Evolutionary conservation across 2,113 vertebrate genomes (phyloP).

Genomic region (Paratilapia polleni): DNA sequence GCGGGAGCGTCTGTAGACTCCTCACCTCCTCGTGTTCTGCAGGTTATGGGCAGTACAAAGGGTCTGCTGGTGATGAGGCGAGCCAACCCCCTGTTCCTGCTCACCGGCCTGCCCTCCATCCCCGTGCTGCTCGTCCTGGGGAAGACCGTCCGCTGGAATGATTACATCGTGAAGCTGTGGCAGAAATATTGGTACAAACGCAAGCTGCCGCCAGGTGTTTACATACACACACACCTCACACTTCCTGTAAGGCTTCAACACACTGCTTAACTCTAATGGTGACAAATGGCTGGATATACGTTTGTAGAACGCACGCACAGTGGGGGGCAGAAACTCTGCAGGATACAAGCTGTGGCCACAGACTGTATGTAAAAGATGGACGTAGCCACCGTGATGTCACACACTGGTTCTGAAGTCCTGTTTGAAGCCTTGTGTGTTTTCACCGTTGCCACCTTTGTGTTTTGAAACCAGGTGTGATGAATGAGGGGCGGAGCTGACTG

Average conservation of each 20-base stretch:
- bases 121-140: slow-evolving; percentile 81
- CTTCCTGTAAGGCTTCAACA: not conserved
- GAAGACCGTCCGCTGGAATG: slow-evolving; percentile 85
- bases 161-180: slow-evolving; percentile 80
- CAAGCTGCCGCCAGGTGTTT: slow-evolving; percentile 45
- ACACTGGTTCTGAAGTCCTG: too few relatives aligned
- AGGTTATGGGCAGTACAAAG: slow-evolving; percentile 85
- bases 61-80: slow-evolving; percentile 82
- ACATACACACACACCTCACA: not conserved
- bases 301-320: too few relatives aligned
- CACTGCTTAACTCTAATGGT: too few relatives aligned
- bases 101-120: slow-evolving; percentile 84
- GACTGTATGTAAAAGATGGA: too few relatives aligned
- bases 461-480: too few relatives aligned
- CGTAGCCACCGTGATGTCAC: too few relatives aligned
- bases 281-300: too few relatives aligned
- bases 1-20: not conserved
- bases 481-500: too few relatives aligned
- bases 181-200: slow-evolving; percentile 71
- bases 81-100: slow-evolving; percentile 81
- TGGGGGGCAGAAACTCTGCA: too few relatives aligned
- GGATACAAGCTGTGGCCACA: too few relatives aligned
- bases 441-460: too few relatives aligned
- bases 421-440: too few relatives aligned
- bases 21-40: not conserved